phyloP scores from a whole-genome alignment of 2,888 invertebrate species.

The Notodonta dromedarius region DNA sequence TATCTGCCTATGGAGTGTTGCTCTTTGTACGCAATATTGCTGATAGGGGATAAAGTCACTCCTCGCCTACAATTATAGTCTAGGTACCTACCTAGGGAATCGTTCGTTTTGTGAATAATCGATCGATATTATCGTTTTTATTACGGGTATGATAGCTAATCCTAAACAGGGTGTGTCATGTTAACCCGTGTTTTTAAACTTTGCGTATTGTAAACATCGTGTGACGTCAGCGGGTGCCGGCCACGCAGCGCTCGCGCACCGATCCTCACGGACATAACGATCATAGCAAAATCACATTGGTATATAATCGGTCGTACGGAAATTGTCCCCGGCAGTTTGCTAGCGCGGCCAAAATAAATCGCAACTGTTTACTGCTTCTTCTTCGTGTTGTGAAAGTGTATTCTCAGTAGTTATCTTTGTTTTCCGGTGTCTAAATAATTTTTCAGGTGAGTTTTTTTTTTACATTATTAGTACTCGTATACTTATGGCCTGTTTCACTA shows the following conservation, averaged over 20 bases:
- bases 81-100: no score
- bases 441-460: background rate
- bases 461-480: background rate
- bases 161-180: no score
- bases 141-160: no score
- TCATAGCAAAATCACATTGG: slow-evolving; percentile 32
- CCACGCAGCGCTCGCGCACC: slow-evolving; percentile 12
- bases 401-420: background rate
- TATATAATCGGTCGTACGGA: slow-evolving; percentile 38
- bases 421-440: background rate
- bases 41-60: no score
- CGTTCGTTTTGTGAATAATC: no score
- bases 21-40: no score
- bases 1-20: no score
- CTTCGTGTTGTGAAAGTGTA: background rate
- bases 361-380: slow-evolving; percentile 10
- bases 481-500: no score
- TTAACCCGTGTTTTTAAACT: no score
- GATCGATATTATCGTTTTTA: no score
- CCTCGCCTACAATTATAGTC: no score
- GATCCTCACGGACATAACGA: slow-evolving; percentile 16
- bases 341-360: slow-evolving; percentile 26
- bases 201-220: background rate
- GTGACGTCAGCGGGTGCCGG: slow-evolving; percentile 3
- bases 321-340: slow-evolving; percentile 35